Evolutionary conservation across 2,888 invertebrate species (phyloP), one percentile per base, ranked within the genome.

Genomic region (Drosophila greeni): DNA sequence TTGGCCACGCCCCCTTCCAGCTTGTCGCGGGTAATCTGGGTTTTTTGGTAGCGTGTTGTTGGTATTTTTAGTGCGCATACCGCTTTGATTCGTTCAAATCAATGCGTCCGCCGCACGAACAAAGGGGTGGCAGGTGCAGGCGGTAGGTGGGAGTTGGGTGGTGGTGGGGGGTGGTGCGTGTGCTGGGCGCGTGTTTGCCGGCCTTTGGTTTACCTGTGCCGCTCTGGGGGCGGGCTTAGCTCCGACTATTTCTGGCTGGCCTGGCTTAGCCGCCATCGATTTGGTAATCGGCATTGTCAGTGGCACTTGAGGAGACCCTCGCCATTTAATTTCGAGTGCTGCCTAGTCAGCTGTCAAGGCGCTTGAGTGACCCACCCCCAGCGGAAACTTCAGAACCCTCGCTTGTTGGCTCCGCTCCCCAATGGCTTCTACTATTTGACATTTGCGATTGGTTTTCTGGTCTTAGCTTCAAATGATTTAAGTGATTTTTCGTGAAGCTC

Each of bases 41-140:
- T 78, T 70, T 78, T 82, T 43, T 72, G 71, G 68, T 80, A 62
- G 61, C 70, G 75, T 85, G 84, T 81, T 82, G 84, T 82, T 85
- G 82, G 85, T 82, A 84, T 85, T 85, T 85, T 85, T 84, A 82
- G 84, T 85, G 85, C 82, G 84, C 81, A 75, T 82, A 85, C 82
- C 82, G 85, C 84, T 82, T 85, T 84, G 85, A 82, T 85, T 85
- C 84, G 84, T 84, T 82, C 76, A 82, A 81, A 82, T 85, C 82
- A 85, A 85, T 82, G 85, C 85, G 75, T 65, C 73, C 67, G 72
- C 67, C 66, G 66, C 64, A 56, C 56, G 66, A 66, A 60, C 58
- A 61, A 70, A 43, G 81, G 73, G 70, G 49, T 51, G 57, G 24
- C 42, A 26, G 42, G 66, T 69, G 56, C 18, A 14, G 12, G 64